Evolutionary conservation across 1,140 invertebrate genomes (phyloP).

Genomic region (Drosophila seguyi): DNA sequence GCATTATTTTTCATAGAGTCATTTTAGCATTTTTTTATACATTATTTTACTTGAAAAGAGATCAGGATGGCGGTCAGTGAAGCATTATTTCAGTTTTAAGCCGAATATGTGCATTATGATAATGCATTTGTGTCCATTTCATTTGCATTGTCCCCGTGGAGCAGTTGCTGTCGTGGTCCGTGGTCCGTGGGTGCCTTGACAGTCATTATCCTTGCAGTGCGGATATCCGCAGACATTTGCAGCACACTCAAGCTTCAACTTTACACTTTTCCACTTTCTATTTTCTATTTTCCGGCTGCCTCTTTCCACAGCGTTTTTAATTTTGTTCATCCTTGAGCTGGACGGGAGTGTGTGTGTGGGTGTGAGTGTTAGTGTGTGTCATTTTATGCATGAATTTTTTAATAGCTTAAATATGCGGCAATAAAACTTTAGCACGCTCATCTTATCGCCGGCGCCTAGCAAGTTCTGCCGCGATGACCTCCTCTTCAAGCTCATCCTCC

Average conservation of each 20-base stretch:
- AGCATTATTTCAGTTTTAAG: conserved; percentile 3
- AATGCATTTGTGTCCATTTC: conserved; percentile 6
- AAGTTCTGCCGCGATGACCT: conserved; percentile 57
- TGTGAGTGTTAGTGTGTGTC: conserved; percentile 57
- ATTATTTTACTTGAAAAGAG: background rate
- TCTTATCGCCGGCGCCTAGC: conserved; percentile 74
- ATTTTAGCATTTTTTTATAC: no score
- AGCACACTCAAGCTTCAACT: conserved; percentile 39
- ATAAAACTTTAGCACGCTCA: conserved; percentile 83
- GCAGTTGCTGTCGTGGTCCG: background rate
- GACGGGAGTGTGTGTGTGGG: conserved; percentile 1
- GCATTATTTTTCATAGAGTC: background rate
- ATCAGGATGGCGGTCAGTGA: background rate
- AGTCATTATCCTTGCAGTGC: conserved; percentile 11
- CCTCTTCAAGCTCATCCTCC: background rate
- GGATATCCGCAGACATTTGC: conserved; percentile 36
- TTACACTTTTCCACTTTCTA: conserved; percentile 31
- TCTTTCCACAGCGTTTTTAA: conserved; percentile 63
- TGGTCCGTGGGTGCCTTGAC: background rate
- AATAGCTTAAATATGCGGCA: conserved; percentile 84
- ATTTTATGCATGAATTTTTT: conserved; percentile 83
- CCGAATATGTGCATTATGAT: conserved; percentile 11
- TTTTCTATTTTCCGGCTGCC: conserved; percentile 15
- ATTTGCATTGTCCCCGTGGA: background rate
- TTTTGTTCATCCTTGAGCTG: conserved; percentile 55